phyloP scores from a whole-genome alignment of 2,797 vertebrate genomes.

The Myoxocephalus aenaeus region DNA sequence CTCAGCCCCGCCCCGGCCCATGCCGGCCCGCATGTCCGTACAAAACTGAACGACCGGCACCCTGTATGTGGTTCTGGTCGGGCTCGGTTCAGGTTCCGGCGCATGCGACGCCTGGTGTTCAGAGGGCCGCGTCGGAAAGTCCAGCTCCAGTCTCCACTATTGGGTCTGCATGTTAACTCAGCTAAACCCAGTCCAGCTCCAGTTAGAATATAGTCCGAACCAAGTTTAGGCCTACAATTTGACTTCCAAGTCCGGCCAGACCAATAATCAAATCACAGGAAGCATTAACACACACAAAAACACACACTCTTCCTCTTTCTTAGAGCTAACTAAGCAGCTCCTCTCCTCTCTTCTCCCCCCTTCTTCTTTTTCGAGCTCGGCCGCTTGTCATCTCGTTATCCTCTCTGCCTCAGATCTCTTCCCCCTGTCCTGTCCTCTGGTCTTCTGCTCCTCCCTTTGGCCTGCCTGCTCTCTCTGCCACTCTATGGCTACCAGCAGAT shows the following conservation, averaged over 20 bases:
- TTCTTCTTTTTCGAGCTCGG: constrained; percentile 49
- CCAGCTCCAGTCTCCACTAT: constrained; percentile 39
- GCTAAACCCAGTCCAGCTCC: constrained; percentile 32
- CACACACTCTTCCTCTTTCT: constrained; percentile 25
- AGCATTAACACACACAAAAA: constrained; percentile 22
- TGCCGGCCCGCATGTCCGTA: constrained; percentile 71
- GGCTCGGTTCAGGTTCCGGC: constrained; percentile 4
- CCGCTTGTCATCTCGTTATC: constrained; percentile 61
- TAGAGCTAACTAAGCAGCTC: constrained; percentile 53
- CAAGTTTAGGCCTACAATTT: constrained; percentile 44
- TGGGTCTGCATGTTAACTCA: constrained; percentile 16
- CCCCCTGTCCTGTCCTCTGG: constrained; percentile 38
- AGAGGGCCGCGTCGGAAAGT: constrained; percentile 13
- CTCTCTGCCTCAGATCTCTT: constrained; percentile 48
- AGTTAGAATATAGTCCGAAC: constrained; percentile 23
- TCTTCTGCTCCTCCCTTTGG: constrained; percentile 73
- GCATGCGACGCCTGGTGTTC: constrained; percentile 22
- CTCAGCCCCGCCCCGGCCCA: constrained; percentile 77
- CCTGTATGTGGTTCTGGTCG: constrained; percentile 4
- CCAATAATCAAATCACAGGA: constrained; percentile 19
- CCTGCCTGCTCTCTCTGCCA: constrained; percentile 76
- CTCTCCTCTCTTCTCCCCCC: constrained; percentile 45
- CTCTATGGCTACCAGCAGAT: constrained; percentile 73
- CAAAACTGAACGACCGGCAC: constrained; percentile 31
- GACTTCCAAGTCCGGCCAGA: constrained; percentile 45